A percentile compares a stretch with the other conserved stretches of the same genome.
phyloP scores from a whole-genome alignment of 2,888 invertebrate genomes.

The Drosophila mettleri region DNA sequence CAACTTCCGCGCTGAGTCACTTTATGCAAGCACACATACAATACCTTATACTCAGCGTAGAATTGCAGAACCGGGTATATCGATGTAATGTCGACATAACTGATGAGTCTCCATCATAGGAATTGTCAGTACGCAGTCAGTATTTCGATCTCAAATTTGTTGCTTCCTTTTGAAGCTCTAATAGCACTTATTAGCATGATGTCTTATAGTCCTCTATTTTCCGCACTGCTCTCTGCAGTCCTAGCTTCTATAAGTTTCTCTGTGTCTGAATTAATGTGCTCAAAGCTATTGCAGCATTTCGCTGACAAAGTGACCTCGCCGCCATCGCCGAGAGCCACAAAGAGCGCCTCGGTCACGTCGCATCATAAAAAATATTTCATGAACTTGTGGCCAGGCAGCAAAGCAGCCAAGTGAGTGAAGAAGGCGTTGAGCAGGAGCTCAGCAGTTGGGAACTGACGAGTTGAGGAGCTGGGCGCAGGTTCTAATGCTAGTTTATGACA shows the following conservation, averaged over 20 bases:
- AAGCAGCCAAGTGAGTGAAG: slow-evolving; percentile 4
- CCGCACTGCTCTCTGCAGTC: neutral
- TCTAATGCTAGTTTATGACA: slow-evolving; percentile 59
- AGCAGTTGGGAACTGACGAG: slow-evolving; percentile 10
- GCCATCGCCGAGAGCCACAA: slow-evolving; percentile 5
- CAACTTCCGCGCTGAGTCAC: slow-evolving; percentile 71
- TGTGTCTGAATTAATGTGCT: slow-evolving; percentile 12
- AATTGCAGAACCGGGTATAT: neutral
- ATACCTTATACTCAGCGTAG: slow-evolving; percentile 3
- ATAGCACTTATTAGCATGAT: slow-evolving; percentile 56
- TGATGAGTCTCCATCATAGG: neutral
- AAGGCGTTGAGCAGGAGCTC: slow-evolving; percentile 14
- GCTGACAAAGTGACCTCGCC: slow-evolving; percentile 32
- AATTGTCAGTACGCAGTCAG: neutral
- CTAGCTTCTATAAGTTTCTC: neutral
- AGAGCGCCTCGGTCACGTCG: slow-evolving; percentile 56
- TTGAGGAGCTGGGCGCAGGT: slow-evolving; percentile 19
- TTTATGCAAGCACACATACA: neutral
- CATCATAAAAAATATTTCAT: slow-evolving; percentile 62
- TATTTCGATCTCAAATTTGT: neutral
- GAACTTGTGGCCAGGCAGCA: slow-evolving; percentile 30
- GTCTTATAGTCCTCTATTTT: slow-evolving; percentile 28
- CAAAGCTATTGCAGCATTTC: slow-evolving; percentile 17
- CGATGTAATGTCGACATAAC: neutral
- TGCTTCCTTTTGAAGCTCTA: slow-evolving; percentile 32